phyloP scores from a whole-genome alignment of 2,797 vertebrate genomes.

The Pseudochirops corinnae region DNA sequence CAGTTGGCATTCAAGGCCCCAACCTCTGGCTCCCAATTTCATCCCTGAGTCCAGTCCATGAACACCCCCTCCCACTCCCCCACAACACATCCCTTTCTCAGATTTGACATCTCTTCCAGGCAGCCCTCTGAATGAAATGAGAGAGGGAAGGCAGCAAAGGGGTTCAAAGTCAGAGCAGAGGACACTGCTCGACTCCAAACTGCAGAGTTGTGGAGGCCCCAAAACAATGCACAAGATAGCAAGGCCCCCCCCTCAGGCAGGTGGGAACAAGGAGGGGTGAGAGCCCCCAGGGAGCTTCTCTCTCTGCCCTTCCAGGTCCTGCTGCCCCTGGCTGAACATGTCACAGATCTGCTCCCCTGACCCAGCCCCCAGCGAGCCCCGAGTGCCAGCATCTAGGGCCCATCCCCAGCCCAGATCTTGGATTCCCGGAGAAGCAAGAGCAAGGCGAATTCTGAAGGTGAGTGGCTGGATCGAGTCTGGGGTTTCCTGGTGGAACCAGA shows the following conservation, averaged over 20 bases:
- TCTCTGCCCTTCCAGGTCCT: neutral
- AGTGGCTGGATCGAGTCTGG: neutral
- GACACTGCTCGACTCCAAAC: accelerated
- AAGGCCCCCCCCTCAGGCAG: neutral
- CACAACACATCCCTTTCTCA: neutral
- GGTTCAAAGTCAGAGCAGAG: neutral
- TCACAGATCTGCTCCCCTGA: neutral
- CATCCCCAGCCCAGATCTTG: neutral
- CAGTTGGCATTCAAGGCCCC: neutral
- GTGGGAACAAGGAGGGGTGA: neutral
- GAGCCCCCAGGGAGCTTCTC: neutral
- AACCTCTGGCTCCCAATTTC: neutral
- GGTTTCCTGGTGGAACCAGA: neutral
- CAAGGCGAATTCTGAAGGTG: neutral
- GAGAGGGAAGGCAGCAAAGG: neutral
- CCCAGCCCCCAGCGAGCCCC: neutral
- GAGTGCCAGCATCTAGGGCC: too few relatives aligned
- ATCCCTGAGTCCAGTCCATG: neutral
- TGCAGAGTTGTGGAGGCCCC: neutral
- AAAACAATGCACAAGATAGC: neutral
- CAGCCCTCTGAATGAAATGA: neutral
- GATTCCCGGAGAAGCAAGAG: neutral
- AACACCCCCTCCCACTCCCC: neutral
- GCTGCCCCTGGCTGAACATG: neutral
- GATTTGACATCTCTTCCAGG: neutral